These are phyloP conservation scores for Sphaerodactylus townsendi DNA, from an alignment of 2,113 vertebrate genomes.

Conservation along the genomic window DNA sequence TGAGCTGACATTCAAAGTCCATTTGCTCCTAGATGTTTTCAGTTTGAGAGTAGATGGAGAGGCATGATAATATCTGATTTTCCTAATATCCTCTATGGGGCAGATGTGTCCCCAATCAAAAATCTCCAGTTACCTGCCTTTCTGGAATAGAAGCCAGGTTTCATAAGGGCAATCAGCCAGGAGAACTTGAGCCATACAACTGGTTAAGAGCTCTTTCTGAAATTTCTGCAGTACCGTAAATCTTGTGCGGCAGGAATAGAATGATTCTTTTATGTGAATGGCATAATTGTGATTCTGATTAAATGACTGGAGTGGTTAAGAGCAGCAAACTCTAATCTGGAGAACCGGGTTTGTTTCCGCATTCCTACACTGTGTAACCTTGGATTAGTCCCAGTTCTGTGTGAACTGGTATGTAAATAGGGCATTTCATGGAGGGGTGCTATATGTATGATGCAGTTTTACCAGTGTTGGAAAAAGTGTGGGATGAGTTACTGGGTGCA, in stretches of 20 bases:
- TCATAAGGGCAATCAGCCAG: background rate
- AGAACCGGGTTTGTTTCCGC: too few relatives aligned
- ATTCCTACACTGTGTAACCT: too few relatives aligned
- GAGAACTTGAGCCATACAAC: constrained; percentile 6
- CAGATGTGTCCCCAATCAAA: background rate
- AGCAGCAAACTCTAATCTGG: too few relatives aligned
- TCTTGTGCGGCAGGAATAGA: background rate
- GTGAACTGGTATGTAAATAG: too few relatives aligned
- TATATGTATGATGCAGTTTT: background rate
- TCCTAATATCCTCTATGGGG: background rate
- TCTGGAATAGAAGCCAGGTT: background rate
- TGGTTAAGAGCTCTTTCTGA: background rate
- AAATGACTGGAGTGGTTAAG: too few relatives aligned
- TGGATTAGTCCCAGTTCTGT: too few relatives aligned
- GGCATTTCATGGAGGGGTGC: too few relatives aligned
- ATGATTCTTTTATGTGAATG: constrained; percentile 31
- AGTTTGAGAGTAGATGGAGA: background rate
- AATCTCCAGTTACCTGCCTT: background rate
- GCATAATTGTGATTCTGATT: constrained; percentile 1
- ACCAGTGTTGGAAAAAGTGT: too few relatives aligned
- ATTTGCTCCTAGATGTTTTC: background rate
- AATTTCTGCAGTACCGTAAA: background rate
- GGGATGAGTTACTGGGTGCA: background rate
- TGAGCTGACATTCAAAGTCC: background rate
- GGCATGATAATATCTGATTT: background rate